These are phyloP conservation scores for Rissa tridactyla DNA, from an alignment of 2,113 vertebrate species.

Conservation along the genomic window DNA sequence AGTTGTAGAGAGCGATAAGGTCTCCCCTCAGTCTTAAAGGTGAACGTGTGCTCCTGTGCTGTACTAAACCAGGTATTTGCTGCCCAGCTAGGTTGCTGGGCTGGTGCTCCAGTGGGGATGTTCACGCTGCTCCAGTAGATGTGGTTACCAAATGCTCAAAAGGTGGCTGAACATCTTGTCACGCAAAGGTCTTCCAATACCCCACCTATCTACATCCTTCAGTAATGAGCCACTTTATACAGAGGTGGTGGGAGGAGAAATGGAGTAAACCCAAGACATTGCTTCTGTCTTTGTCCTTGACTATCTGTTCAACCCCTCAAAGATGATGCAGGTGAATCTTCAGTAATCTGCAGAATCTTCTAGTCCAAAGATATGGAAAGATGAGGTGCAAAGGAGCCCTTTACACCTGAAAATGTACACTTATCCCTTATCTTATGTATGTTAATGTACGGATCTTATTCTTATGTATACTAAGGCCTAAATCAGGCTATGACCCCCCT, in stretches of 20 bases:
- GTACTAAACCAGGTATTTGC: not conserved
- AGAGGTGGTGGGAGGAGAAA: not conserved
- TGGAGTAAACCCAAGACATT: not conserved
- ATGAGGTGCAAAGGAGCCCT: not conserved
- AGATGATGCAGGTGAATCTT: not conserved
- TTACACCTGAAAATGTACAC: not conserved
- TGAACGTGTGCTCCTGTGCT: not conserved
- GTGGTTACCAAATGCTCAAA: not conserved
- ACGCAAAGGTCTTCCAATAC: not conserved
- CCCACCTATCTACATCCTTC: not conserved
- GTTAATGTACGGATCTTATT: accelerated
- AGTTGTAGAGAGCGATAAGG: no score
- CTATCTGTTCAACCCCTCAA: not conserved
- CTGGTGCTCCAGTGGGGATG: not conserved
- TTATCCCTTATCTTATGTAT: not conserved
- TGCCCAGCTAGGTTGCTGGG: accelerated
- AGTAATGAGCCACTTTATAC: not conserved
- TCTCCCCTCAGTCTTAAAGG: not conserved
- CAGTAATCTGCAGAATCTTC: not conserved
- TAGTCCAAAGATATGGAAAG: not conserved
- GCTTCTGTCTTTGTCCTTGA: not conserved
- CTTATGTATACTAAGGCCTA: not conserved
- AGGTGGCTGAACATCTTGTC: not conserved
- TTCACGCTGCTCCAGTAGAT: not conserved
- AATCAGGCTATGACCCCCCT: accelerated